A percentile compares a stretch with the other conserved stretches of the same genome.
Evolutionary conservation across 2,113 vertebrate species (phyloP).

Genomic region (Oncorhynchus tshawytscha): DNA sequence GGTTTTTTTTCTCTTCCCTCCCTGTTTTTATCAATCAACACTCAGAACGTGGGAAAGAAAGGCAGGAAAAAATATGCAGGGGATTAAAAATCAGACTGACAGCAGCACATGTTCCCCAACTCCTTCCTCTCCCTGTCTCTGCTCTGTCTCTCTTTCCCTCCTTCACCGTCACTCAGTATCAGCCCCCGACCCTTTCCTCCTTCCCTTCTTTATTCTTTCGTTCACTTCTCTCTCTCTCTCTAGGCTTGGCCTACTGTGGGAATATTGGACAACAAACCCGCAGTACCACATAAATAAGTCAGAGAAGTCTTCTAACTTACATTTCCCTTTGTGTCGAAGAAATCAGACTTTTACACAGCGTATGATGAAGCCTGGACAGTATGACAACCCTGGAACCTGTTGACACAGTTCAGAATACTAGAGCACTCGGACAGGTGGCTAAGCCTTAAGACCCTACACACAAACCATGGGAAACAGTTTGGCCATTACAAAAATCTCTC

Average conservation of each 20-base stretch:
- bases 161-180: background rate
- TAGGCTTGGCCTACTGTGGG: background rate
- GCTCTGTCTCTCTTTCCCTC: conserved; percentile 14
- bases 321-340: background rate
- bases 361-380: background rate
- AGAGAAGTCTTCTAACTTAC: too few relatives aligned
- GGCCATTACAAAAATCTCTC: conserved; percentile 20
- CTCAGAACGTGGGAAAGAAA: conserved; percentile 76
- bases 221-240: background rate
- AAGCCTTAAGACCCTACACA: conserved; percentile 7
- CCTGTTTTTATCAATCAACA: conserved; percentile 79
- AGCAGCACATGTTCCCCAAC: conserved; percentile 69
- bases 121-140: conserved; percentile 30
- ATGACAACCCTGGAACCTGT: background rate
- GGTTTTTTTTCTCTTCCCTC: conserved; percentile 57
- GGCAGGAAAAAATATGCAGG: conserved; percentile 61
- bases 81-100: conserved; percentile 76
- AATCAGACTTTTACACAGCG: background rate
- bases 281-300: too few relatives aligned
- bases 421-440: background rate
- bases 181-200: too few relatives aligned
- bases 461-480: conserved; percentile 37
- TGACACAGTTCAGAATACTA: background rate
- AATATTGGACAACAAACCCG: background rate
- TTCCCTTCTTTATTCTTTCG: too few relatives aligned